A percentile compares a stretch with the other conserved stretches of the same genome.
These are phyloP conservation scores for Agrotis segetum DNA, from an alignment of 2,888 invertebrate genomes.

Conservation along the genomic window DNA sequence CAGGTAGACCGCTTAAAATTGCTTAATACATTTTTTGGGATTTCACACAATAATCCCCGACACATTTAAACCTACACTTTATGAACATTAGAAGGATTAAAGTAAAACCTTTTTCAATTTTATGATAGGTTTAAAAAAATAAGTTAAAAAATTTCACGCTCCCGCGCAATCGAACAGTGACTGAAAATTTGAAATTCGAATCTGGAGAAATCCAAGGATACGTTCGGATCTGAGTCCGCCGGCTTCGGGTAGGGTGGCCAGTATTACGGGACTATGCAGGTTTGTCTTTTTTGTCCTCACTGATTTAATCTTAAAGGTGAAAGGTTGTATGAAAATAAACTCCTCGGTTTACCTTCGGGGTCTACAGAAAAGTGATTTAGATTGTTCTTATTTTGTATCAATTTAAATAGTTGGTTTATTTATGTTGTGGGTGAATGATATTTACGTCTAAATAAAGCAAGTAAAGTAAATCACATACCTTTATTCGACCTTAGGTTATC, in stretches of 20 bases:
- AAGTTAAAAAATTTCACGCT: conserved; percentile 76
- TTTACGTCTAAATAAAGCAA: not conserved
- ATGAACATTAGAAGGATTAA: conserved; percentile 58
- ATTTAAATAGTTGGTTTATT: not conserved
- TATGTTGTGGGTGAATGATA: not conserved
- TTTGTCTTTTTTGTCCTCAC: conserved; percentile 50
- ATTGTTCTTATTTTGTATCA: conserved; percentile 24
- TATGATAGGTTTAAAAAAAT: conserved; percentile 60
- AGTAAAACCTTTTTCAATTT: conserved; percentile 39
- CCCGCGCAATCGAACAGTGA: conserved; percentile 81
- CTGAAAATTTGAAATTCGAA: conserved; percentile 90
- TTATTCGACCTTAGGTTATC: conserved; percentile 23
- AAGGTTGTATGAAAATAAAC: conserved; percentile 43
- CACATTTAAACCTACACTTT: conserved; percentile 53
- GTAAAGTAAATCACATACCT: conserved; percentile 11
- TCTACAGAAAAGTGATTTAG: conserved; percentile 12
- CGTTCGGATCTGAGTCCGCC: conserved; percentile 70
- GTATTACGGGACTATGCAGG: conserved; percentile 47
- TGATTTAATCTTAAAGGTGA: conserved; percentile 50
- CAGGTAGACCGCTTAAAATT: conserved; percentile 31
- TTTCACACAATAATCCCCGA: conserved; percentile 41
- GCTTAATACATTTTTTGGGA: conserved; percentile 34
- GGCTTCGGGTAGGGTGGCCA: conserved; percentile 62
- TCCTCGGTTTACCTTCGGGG: conserved; percentile 4
- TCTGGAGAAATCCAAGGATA: conserved; percentile 84